Base-by-base conservation (phyloP, 2,888 invertebrate species). In the Carabus problematicus region DNA sequence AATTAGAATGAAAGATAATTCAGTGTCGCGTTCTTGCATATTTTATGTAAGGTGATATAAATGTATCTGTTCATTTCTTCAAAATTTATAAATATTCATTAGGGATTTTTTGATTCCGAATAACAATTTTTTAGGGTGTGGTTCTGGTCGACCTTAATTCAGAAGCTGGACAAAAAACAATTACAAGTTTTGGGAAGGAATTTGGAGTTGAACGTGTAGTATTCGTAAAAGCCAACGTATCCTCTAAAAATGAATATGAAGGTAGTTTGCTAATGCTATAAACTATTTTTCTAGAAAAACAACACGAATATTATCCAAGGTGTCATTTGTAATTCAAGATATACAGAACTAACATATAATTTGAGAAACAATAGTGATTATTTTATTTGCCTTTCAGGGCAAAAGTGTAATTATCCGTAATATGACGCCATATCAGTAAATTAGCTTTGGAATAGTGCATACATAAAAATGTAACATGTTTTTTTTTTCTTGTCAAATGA, bases 91-190 rank as follows among this genome's bases (percentile, higher is more conserved):
- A n/a, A n/a, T n/a, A n/a, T n/a, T n/a, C n/a, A n/a, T n/a, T n/a
- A n/a, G n/a, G n/a, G n/a, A n/a, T n/a, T 45, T 45, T 45, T 45
- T 45, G 3, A 11, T 45, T 45, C 14, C 3, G 14, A 12, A 45
- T 12, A 45, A 3, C 14, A 8, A 29, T 56, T 39, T 56, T 18
- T 1, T 56, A 56, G 56, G 56, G 56, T 8, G 19, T 56, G 6
- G 40, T 56, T 39, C n/a, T 56, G 29, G 56, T 56, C 14, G 56
- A 56, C 29, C n/a, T 56, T 9, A 56, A 56, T 56, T 29, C 8
- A 56, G 12, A 56, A 3, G 14, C 39, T 29, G 40, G 56, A 29
- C 29, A 56, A 56, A 4, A 11, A 11, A 39, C n/a, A 11, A 29
- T n/a, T 9, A 18, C 3, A 12, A 19, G 29, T 9, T n/a, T 56